These are phyloP conservation scores for Pseudotriccus pelzelni DNA, from an alignment of 2,797 vertebrate genomes.

Conservation along the genomic window DNA sequence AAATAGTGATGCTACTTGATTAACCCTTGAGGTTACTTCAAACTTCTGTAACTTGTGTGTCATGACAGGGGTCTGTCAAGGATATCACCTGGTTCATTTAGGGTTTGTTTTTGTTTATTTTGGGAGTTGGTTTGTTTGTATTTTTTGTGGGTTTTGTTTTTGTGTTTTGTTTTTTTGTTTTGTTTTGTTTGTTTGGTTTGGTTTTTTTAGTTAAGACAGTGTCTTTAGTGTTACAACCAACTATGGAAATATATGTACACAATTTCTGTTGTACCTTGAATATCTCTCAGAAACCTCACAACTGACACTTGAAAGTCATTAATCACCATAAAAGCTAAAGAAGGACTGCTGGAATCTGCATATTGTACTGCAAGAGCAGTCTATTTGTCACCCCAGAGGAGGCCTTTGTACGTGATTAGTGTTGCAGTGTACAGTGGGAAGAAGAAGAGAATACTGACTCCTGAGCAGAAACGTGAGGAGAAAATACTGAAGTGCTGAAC, in stretches of 20 bases:
- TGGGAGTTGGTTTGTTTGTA: too few species aligned
- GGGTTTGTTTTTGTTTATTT: background rate
- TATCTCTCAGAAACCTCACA: background rate
- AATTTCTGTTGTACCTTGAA: background rate
- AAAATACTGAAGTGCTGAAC: background rate
- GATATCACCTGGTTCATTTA: background rate
- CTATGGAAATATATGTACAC: background rate
- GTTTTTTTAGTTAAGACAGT: background rate
- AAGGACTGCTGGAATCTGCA: background rate
- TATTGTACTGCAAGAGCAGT: background rate
- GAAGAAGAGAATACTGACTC: background rate
- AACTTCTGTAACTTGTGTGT: background rate
- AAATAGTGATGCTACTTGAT: background rate
- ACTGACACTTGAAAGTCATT: background rate
- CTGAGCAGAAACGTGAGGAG: background rate
- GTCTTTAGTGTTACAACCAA: background rate
- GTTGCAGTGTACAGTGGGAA: background rate
- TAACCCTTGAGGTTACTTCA: background rate
- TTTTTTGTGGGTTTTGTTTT: background rate
- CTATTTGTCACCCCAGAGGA: background rate
- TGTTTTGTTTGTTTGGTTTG: too few species aligned
- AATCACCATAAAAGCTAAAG: background rate
- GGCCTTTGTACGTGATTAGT: fast-evolving
- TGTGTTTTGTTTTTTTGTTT: too few species aligned
- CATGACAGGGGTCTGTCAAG: background rate